Evolutionary conservation across 2,888 invertebrate species (phyloP), one percentile per base, ranked within the genome.

Genomic region (Aporophyla nigra): DNA sequence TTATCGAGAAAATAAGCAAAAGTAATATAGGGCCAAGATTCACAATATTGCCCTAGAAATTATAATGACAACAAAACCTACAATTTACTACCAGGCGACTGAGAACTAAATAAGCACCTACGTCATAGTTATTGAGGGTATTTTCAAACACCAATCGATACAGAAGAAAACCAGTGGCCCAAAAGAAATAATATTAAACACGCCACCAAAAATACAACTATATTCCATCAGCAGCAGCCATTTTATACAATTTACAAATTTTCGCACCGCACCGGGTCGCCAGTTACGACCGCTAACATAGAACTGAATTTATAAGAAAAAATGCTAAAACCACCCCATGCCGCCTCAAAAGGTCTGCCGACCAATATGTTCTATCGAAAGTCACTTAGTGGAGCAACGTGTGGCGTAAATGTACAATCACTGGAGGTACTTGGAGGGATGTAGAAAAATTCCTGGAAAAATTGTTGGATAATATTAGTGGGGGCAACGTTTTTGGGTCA

Each of bases 361-460:
- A 87, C 91, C 94, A 94, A 95, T 95, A 94, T 95, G 95, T 94
- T 94, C 93, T 87, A 95, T 95, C 90, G 93, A 94, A 95, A 95
- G 93, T 95, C 95, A 94, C 95, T 96, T 96, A 95, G 93, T 89
- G 89, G 85, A 87, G 89, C 85, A 87, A 91, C 90, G 91, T 86
- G 86, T 90, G 86, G 86, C 78, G 67, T 72, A 82, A 89, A 86
- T 88, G 88, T 89, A 87, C 88, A 88, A 87, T 89, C 88, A 85
- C 88, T 89, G 86, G 87, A 84, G 87, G 85, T 86, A 88, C 88
- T 88, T 87, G 82, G 74, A 88, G 77, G 76, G 78, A 86, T 87
- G 88, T 87, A 86, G 86, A 87, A 76, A 83, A 80, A 74, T 68
- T 62, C 49, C 19, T 67, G 56, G 58, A 79, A 78, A 82, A 80